Evolutionary conservation across 2,113 vertebrate species (phyloP).

Genomic region (Hydropotes inermis): DNA sequence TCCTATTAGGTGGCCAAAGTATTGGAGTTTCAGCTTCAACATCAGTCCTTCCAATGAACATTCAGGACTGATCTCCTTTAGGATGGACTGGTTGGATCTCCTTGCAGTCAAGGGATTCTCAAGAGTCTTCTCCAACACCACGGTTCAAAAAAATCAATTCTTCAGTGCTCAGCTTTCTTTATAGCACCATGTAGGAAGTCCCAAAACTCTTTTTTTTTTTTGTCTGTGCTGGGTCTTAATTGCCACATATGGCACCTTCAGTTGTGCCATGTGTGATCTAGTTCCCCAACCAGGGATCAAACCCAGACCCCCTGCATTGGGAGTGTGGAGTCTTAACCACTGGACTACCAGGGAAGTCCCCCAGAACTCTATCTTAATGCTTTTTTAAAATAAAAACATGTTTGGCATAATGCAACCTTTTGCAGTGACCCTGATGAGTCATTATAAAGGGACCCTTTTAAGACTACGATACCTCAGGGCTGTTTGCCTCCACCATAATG

Average conservation of each 20-base stretch:
- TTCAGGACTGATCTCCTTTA: not conserved
- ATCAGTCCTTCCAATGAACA: not conserved
- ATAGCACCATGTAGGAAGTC: not conserved
- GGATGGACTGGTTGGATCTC: too few species aligned
- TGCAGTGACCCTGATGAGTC: not conserved
- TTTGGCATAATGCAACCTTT: not conserved
- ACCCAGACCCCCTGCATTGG: not conserved
- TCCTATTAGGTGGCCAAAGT: not conserved
- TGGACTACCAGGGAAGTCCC: not conserved
- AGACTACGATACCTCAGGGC: not conserved
- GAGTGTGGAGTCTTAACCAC: not conserved
- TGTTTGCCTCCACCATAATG: not conserved
- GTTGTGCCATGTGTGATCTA: not conserved
- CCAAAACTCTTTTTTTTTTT: not conserved
- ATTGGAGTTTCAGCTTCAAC: not conserved
- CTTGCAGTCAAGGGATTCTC: not conserved
- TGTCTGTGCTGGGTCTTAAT: not conserved
- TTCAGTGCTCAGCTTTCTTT: not conserved
- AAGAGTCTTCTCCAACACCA: not conserved
- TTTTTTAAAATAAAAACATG: not conserved
- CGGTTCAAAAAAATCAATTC: not conserved
- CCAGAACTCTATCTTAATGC: not conserved
- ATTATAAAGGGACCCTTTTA: not conserved
- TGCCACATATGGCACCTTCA: not conserved
- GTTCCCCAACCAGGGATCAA: not conserved